These are phyloP conservation scores for Alosa alosa DNA, from an alignment of 2,113 vertebrate species.

Conservation along the genomic window DNA sequence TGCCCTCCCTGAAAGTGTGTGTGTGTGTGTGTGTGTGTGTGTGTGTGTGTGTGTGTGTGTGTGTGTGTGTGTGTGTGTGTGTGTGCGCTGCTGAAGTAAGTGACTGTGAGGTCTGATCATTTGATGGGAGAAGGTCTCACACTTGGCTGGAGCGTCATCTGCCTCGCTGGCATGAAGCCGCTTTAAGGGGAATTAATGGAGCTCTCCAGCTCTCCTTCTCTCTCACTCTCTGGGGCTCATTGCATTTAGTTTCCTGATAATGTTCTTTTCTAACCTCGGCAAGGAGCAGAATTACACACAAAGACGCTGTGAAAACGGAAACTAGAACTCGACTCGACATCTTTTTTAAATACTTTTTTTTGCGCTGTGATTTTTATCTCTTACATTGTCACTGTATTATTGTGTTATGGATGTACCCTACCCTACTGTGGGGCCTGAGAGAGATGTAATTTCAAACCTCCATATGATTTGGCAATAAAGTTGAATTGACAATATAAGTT, in stretches of 20 bases:
- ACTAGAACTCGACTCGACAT: background rate
- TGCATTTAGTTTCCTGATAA: background rate
- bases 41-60: background rate
- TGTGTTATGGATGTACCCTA: too few relatives aligned
- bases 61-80: background rate
- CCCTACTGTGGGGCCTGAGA: too few relatives aligned
- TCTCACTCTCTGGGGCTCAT: background rate
- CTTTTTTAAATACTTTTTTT: too few relatives aligned
- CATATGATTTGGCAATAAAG: too few relatives aligned
- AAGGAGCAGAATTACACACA: background rate
- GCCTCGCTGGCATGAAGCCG: background rate
- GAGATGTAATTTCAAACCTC: too few relatives aligned
- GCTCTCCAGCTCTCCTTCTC: background rate
- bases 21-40: background rate
- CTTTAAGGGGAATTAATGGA: background rate
- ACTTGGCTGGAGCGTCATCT: conserved; percentile 11
- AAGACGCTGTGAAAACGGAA: background rate
- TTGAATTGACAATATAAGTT: too few relatives aligned
- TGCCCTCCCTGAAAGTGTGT: background rate
- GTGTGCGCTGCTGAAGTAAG: background rate
- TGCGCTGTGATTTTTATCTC: too few relatives aligned
- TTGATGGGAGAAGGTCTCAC: background rate
- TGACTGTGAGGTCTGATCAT: background rate
- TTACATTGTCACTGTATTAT: too few relatives aligned
- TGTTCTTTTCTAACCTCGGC: background rate